Conservation (phyloP, 64 coral and sea anemone genomes). For the Montipora capricornis region DNA sequence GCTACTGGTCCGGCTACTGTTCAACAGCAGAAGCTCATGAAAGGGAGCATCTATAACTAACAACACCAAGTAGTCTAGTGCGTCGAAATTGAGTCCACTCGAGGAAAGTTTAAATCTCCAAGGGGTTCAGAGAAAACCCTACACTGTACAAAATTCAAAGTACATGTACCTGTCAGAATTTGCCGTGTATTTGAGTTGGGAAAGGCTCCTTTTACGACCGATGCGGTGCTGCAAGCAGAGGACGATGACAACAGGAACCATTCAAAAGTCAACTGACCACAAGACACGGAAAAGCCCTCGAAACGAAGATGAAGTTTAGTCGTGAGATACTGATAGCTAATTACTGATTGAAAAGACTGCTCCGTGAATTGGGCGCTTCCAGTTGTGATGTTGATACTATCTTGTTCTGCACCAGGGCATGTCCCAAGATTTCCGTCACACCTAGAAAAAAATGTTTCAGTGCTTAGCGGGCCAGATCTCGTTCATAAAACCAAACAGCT, state of each 20-base stretch:
- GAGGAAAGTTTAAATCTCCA: not conserved
- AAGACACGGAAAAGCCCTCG: slow-evolving; percentile 66
- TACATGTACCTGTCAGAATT: not conserved
- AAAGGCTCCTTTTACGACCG: too few species aligned
- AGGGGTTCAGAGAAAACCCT: not conserved
- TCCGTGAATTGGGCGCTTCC: too few species aligned
- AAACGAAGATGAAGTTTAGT: slow-evolving; percentile 62
- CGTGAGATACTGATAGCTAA: slow-evolving; percentile 68
- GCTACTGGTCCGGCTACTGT: too few species aligned
- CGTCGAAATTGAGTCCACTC: too few species aligned
- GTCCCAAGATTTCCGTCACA: too few species aligned
- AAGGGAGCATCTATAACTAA: too few species aligned
- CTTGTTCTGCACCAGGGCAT: slow-evolving; percentile 20
- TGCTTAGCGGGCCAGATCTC: too few species aligned
- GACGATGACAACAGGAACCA: slow-evolving; percentile 57
- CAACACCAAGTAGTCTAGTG: too few species aligned
- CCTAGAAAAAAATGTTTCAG: too few species aligned
- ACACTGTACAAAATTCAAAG: not conserved
- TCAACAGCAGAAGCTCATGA: too few species aligned
- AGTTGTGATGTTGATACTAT: slow-evolving; percentile 62
- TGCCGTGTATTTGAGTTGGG: not conserved
- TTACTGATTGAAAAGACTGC: not conserved
- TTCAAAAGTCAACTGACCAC: slow-evolving; percentile 61
- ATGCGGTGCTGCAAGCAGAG: too few species aligned
- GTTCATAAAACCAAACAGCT: too few species aligned